Percentiles rank a stretch among this genome's conserved stretches.
Conservation (phyloP, 2,113 vertebrate species). For the Channa argus region DNA sequence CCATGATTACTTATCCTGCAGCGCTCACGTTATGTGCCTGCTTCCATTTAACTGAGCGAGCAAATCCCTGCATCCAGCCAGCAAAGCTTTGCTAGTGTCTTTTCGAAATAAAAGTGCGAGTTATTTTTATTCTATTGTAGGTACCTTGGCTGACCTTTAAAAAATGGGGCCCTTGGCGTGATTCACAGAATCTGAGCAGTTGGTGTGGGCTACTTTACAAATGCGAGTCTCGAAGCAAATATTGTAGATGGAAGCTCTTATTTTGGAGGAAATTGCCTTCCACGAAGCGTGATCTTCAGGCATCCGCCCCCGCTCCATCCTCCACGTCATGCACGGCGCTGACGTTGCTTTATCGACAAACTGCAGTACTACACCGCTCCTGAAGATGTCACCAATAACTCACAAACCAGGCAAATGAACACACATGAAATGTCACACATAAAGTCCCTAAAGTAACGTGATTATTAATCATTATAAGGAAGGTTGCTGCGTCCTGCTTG, state of each 20-base stretch:
- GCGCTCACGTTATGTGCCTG: constrained; percentile 36
- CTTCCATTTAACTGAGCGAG: constrained; percentile 41
- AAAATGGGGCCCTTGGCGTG: rapidly evolving
- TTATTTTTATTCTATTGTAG: neutral
- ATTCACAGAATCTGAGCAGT: rapidly evolving
- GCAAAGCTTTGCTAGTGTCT: constrained; percentile 40
- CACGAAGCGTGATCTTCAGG: constrained; percentile 16
- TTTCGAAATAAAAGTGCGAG: constrained; percentile 66
- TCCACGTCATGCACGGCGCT: constrained; percentile 70
- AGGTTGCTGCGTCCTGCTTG: constrained; percentile 11
- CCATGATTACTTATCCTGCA: constrained; percentile 50
- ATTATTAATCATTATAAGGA: constrained; percentile 16
- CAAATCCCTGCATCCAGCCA: constrained; percentile 75
- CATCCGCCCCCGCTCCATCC: constrained; percentile 40
- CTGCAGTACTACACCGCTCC: constrained; percentile 10
- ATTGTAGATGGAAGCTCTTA: constrained; percentile 13
- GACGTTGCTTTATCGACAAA: constrained; percentile 50
- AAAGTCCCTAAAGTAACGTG: neutral
- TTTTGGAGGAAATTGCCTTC: constrained; percentile 60
- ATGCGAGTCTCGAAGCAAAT: neutral
- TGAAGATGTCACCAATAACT: constrained; percentile 47
- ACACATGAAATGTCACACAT: neutral
- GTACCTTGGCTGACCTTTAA: rapidly evolving
- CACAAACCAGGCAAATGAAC: neutral
- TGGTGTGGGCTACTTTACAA: neutral